Evolutionary conservation across 37 sponge, comb jelly and placozoan genomes (phyloP).

Genomic region (Mnemiopsis leidyi): DNA sequence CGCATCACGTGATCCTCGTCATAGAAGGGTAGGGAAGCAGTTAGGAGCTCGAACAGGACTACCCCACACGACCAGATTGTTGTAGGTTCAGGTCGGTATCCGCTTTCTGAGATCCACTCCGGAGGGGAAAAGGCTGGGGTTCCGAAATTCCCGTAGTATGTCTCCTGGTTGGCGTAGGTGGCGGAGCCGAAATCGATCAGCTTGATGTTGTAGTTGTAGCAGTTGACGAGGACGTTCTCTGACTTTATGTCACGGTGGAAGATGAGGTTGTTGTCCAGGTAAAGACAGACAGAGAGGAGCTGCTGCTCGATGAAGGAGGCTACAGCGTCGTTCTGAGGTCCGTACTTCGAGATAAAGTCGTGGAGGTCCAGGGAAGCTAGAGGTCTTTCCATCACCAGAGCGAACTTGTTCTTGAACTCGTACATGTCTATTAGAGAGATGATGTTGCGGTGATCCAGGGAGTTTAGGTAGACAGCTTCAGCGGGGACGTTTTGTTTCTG

Average conservation of each 20-base stretch:
- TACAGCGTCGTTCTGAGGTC: slow-evolving; percentile 51
- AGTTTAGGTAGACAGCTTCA: slow-evolving; percentile 55
- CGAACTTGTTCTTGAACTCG: slow-evolving; percentile 54
- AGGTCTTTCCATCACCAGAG: slow-evolving; percentile 13
- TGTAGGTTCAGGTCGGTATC: slow-evolving; percentile 47
- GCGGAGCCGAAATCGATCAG: slow-evolving; percentile 56
- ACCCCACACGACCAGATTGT: slow-evolving; percentile 63
- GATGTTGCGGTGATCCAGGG: slow-evolving; percentile 64
- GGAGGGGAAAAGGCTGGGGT: slow-evolving; percentile 61
- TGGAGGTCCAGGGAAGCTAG: slow-evolving; percentile 24
- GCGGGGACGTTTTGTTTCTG: slow-evolving; percentile 48
- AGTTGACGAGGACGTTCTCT: slow-evolving; percentile 61
- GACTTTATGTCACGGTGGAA: slow-evolving; percentile 62
- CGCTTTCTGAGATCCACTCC: slow-evolving; percentile 26
- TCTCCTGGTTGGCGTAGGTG: slow-evolving; percentile 53
- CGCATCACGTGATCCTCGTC: slow-evolving; percentile 36
- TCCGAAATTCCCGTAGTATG: slow-evolving; percentile 29
- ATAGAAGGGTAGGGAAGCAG: slow-evolving; percentile 31
- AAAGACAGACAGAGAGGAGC: slow-evolving; percentile 6
- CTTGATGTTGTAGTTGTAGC: slow-evolving; percentile 37
- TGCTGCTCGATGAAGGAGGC: background rate
- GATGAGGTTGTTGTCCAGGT: slow-evolving; percentile 62
- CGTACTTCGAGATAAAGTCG: background rate
- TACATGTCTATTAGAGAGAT: slow-evolving; percentile 50
- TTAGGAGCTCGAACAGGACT: slow-evolving; percentile 52